These are phyloP conservation scores for Ichneumoninae sp. DNA, from an alignment of 2,888 invertebrate species.

Conservation along the genomic window DNA sequence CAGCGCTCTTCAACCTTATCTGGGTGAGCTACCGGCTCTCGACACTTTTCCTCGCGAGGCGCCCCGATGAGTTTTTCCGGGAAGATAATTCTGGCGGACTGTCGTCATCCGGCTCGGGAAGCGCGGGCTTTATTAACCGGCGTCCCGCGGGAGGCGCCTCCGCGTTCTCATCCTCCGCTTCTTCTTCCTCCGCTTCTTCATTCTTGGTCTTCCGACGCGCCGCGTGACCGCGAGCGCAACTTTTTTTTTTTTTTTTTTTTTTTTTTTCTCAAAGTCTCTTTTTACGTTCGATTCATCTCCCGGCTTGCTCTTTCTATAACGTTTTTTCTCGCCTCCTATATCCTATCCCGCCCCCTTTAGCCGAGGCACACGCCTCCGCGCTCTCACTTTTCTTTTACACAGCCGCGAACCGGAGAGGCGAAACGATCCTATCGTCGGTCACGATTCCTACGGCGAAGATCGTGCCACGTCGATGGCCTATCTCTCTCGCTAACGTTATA, in stretches of 20 bases:
- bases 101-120: slow-evolving; percentile 16
- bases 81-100: slow-evolving; percentile 33
- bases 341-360: slow-evolving; percentile 14
- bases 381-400: slow-evolving; percentile 36
- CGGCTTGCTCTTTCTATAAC: slow-evolving; percentile 24
- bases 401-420: slow-evolving; percentile 52
- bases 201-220: not conserved
- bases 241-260: not conserved
- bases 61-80: slow-evolving; percentile 33
- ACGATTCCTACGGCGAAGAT: slow-evolving; percentile 76
- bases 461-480: slow-evolving; percentile 75
- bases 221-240: slow-evolving; percentile 13
- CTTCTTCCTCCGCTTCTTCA: not conserved
- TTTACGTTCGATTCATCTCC: slow-evolving; percentile 37
- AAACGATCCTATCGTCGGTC: slow-evolving; percentile 77
- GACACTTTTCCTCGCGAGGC: slow-evolving; percentile 10
- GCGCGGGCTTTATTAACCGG: slow-evolving; percentile 27
- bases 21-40: not conserved
- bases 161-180: not conserved
- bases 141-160: slow-evolving; percentile 29
- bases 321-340: slow-evolving; percentile 6
- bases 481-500: slow-evolving; percentile 73
- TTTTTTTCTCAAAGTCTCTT: slow-evolving; percentile 48
- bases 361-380: slow-evolving; percentile 19
- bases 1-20: not conserved